Conservation (phyloP, 2,113 vertebrate species). For the Peucedramus taeniatus region DNA sequence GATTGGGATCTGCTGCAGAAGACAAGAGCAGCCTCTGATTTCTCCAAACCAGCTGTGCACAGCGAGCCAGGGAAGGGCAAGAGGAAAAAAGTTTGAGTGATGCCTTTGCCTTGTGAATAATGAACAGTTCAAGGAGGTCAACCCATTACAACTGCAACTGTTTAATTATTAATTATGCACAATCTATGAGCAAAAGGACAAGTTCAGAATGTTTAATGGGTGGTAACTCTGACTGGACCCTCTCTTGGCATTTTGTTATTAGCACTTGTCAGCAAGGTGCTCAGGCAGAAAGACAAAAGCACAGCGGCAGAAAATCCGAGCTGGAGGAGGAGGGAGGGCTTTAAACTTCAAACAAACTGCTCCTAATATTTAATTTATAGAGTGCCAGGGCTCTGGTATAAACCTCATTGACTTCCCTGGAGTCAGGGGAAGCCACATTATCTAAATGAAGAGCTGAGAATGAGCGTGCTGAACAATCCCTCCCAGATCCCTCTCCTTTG, state of each 20-base stretch:
- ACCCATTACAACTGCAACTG: constrained; percentile 88
- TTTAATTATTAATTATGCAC: constrained; percentile 99
- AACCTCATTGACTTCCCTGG: background rate
- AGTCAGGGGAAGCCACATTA: background rate
- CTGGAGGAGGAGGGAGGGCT: background rate
- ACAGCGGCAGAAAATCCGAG: constrained; percentile 55
- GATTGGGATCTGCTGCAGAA: background rate
- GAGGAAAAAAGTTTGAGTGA: constrained; percentile 85
- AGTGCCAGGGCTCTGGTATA: background rate
- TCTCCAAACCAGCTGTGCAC: constrained; percentile 60
- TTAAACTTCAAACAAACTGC: constrained; percentile 7
- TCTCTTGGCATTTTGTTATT: constrained; percentile 78
- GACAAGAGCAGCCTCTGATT: background rate
- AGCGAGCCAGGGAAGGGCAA: constrained; percentile 73
- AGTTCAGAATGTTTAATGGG: constrained; percentile 84
- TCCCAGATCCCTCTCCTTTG: background rate
- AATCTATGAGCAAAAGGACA: constrained; percentile 89
- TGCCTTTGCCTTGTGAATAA: constrained; percentile 91
- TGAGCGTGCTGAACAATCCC: background rate
- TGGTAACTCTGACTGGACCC: constrained; percentile 71
- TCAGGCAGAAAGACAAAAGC: constrained; percentile 77
- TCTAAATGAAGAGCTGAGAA: constrained; percentile 5
- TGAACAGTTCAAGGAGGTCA: constrained; percentile 93
- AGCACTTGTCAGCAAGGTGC: constrained; percentile 81
- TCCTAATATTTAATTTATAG: constrained; percentile 48